Conservation (phyloP, 2,888 invertebrate species). For the Cephus rjabovi region DNA sequence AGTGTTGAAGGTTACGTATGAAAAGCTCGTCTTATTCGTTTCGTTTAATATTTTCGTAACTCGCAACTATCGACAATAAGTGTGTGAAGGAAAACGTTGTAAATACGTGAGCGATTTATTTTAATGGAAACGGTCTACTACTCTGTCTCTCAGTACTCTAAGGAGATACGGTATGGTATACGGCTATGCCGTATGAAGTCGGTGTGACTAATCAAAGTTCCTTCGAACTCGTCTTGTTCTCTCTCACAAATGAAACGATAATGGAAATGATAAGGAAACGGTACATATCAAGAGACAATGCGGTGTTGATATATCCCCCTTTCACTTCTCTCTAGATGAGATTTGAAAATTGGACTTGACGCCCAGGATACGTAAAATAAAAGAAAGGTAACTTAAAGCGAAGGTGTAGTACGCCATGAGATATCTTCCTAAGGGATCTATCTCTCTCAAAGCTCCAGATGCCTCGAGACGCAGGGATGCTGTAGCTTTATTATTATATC, state of each 20-base stretch:
- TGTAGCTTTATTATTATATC: neutral
- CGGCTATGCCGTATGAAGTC: neutral
- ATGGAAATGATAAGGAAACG: slow-evolving; percentile 13
- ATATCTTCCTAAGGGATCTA: neutral
- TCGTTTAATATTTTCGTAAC: neutral
- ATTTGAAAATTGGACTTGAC: neutral
- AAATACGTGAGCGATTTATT: neutral
- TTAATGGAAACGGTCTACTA: neutral
- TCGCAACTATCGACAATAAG: neutral
- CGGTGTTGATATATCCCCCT: neutral
- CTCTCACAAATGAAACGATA: slow-evolving; percentile 24
- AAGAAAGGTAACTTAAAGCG: neutral
- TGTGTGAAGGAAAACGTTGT: neutral
- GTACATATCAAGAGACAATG: slow-evolving; percentile 45
- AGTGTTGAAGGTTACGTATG: neutral
- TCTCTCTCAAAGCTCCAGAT: neutral
- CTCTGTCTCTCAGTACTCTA: neutral
- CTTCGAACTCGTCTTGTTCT: slow-evolving; percentile 20
- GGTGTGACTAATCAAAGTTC: neutral
- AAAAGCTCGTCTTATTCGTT: neutral
- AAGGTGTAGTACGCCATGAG: neutral
- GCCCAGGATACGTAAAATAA: neutral
- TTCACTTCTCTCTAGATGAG: neutral
- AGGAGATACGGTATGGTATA: neutral
- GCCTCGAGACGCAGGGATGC: neutral